Evolutionary conservation across 2,113 vertebrate genomes (phyloP), one percentile per base, ranked within the genome.

Genomic region (Antechinus stuartii): DNA sequence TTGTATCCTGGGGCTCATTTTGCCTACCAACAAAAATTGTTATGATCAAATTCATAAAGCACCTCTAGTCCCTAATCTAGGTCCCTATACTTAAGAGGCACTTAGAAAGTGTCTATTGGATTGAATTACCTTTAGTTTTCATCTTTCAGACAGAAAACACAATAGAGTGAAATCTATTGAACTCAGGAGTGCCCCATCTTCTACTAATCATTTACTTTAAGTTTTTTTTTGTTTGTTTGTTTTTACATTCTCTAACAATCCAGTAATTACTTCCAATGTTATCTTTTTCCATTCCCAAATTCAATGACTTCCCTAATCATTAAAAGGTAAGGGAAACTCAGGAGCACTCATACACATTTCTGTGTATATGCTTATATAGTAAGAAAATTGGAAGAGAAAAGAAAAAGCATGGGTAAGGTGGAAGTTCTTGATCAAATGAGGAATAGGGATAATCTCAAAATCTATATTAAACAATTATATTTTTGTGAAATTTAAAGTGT

Each of bases 311-410:
- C 35, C 16, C 35, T 76, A 35, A 35, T 2, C 2, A 2, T n/a
- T 68, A 61, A n/a, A 68, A n/a, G 30, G 11, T 68, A n/a, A 30
- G 30, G 12, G 56, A 27, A 27, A 56, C 24, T 56, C 24, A 26
- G 55, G 55, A 25, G 55, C 8, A 25, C 24, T 8, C 55, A 56
- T 25, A 56, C 24, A 56, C 24, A 47, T 2, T 49, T 49, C 6
- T 23, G 42, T 19, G 6, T 6, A 24, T 76, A 19, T 10, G 5
- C 0, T 0, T 22, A 1, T 0, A 0, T 10, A 2, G 76, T 61
- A 52, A 2, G 2, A 19, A 2, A n/a, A 30, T 35, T 22, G 30
- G 49, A 27, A 6, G 0, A 42, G 54, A 23, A 25, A 1, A 27
- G 8, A 5, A 49, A 22, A 0, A 3, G 23, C 22, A 61, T 61